Percentiles rank a stretch among this genome's conserved stretches.
These are phyloP conservation scores for Homalodisca vitripennis DNA, from an alignment of 1,140 invertebrate species.

Conservation along the genomic window DNA sequence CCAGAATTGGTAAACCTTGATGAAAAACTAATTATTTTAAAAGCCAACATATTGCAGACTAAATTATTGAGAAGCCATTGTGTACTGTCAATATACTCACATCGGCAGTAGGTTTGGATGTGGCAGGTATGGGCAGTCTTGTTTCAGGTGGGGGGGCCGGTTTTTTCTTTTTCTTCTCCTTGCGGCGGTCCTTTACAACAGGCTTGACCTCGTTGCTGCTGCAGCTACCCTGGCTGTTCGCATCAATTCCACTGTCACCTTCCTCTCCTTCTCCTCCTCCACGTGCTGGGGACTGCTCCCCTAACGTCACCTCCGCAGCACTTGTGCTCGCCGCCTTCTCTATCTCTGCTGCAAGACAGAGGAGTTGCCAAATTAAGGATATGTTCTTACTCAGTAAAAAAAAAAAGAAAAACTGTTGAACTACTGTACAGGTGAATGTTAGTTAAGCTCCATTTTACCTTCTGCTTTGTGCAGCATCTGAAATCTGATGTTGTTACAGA, in stretches of 20 bases:
- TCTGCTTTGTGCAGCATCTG: no score
- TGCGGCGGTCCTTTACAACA: constrained; percentile 56
- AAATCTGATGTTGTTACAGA: no score
- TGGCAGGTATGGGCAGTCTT: constrained; percentile 27
- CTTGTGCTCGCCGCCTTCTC: constrained; percentile 15
- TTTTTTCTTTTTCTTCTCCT: constrained; percentile 76
- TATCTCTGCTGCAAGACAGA: neutral
- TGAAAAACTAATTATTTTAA: no score
- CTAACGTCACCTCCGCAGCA: constrained; percentile 33
- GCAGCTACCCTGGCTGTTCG: constrained; percentile 80
- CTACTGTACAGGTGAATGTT: no score
- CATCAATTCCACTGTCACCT: constrained; percentile 83
- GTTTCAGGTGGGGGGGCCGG: constrained; percentile 4
- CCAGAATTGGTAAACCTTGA: no score
- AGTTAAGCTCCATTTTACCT: no score
- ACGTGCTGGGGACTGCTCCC: constrained; percentile 44
- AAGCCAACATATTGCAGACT: no score
- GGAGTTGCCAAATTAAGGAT: no score
- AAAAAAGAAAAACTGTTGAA: no score
- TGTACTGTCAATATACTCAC: no score
- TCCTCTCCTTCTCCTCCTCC: constrained; percentile 65
- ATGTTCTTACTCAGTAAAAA: no score
- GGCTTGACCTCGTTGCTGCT: constrained; percentile 70
- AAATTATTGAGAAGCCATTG: no score
- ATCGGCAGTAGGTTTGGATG: neutral